Base-by-base conservation (phyloP, 2,888 invertebrate species). In the Cremastinae sp. region DNA sequence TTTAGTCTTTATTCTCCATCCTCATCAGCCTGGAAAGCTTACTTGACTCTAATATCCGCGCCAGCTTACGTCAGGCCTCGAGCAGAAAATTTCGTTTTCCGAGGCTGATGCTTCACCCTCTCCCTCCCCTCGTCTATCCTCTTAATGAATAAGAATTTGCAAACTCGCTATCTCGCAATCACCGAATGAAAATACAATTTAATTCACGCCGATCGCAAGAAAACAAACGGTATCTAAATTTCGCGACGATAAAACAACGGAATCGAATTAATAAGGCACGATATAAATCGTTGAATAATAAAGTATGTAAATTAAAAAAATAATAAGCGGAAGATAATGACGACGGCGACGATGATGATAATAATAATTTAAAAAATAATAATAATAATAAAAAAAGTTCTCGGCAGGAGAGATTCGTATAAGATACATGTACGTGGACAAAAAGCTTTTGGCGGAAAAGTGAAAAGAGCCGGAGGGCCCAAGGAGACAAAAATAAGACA, bases 21-120 rank as follows among this genome's bases (percentile, higher is more conserved):
- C 9, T 53, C 75, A 49, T 76, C 56, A 65, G 64, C 45, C 68
- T 68, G 14, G 49, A 62, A 16, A 51, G 62, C 72, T 34, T 10
- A 68, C 53, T 66, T 72, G 34, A 43, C 36, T 10, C 58, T 56
- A 12, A 38, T 51, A 38, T 62, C 28, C 45, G 45, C 49, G 45
- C 49, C 28, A 28, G n/a, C 41, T 59, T 54, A 12, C 53, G 53
- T 66, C 36, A 66, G 22, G 12, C 34, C 10, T 28, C 18, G 41
- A 28, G 18, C 10, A 14, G 12, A 51, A 28, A 53, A 43, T 18
- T n/a, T 41, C 43, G 51, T 59, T 51, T 51, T 28, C 69, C 47
- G 59, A 28, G 5, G 28, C 28, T 28, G n/a, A n/a, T n/a, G 2
- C 28, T 5, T 28, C 28, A 28, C 5, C 5, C 28, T 28, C 28